Base-by-base conservation (phyloP, 1,140 invertebrate genomes). In the Caenorhabditis remanei region DNA sequence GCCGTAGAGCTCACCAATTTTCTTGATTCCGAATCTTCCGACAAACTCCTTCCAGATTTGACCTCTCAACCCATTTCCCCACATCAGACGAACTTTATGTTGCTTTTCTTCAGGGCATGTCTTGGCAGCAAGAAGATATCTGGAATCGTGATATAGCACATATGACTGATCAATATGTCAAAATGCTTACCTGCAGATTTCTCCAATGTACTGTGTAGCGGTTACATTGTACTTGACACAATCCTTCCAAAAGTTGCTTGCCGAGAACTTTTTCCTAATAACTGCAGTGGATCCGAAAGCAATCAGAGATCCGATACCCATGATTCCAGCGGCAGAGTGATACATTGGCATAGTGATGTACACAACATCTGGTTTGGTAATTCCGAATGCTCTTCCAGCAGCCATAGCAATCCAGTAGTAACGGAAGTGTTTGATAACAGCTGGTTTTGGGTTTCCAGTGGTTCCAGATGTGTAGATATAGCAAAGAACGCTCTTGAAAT, bases 201-300 rank as follows among this genome's bases (percentile, higher is more conserved):
- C 98, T 14, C 98, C 98, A 92, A 99, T 99, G 92, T 99, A 99
- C 92, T 99, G 98, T 92, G 95, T 95, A 94, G 98, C 97, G 90
- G 98, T 99, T 93, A 96, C 97, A 19, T 97, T 95, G 92, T 97
- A 97, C 92, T 96, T 96, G 63, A 95, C 94, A 93, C 97, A 97
- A 93, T 99, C 98, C 19, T 94, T 94, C 95, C 98, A 99, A 93
- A 97, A 99, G 79, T 95, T 95, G 21, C 96, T 96, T 41, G 97
- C 98, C 11, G 97, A 99, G 93, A 99, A 99, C 93, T 98, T 99
- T 90, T 95, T 95, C 41, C 96, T 94, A 82, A 99, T 95, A 2
- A 97, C 96, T 48, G 96, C 94, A 0, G 96, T 96, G 61, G 95
- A 95, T 48, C 97, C 98, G 92, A 95, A 95, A 3, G 98, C 92